Percentiles rank a stretch among this genome's conserved stretches.
These are phyloP conservation scores for Emydura subglobosa DNA, from an alignment of 2,113 vertebrate genomes.

Conservation along the genomic window DNA sequence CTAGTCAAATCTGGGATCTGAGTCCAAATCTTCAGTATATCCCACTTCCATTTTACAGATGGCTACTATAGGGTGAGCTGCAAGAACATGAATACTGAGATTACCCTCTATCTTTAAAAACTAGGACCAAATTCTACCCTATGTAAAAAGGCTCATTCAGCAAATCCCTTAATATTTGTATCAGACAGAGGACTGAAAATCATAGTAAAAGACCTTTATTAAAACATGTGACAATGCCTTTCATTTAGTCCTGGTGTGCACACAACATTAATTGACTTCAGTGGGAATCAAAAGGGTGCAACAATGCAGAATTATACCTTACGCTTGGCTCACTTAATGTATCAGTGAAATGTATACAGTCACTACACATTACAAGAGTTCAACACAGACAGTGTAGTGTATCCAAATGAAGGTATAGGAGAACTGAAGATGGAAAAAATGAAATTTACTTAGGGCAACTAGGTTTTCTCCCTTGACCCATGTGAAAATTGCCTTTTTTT, in stretches of 20 bases:
- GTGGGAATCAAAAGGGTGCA: not conserved
- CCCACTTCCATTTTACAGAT: not conserved
- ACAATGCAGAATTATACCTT: fast-evolving
- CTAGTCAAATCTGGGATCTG: not conserved
- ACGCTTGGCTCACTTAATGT: not conserved
- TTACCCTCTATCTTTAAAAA: not conserved
- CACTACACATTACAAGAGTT: not conserved
- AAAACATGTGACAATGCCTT: not conserved
- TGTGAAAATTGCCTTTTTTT: not conserved
- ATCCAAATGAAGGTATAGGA: not conserved
- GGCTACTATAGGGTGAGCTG: not conserved
- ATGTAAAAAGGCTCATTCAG: not conserved
- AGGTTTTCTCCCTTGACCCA: not conserved
- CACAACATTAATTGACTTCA: not conserved
- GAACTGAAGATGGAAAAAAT: not conserved
- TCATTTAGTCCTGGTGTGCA: not conserved
- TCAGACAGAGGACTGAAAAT: fast-evolving
- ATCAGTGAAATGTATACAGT: not conserved
- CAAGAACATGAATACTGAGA: not conserved
- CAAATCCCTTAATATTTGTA: not conserved
- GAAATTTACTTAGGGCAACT: not conserved
- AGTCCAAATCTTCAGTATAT: not conserved
- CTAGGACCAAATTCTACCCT: not conserved
- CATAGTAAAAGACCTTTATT: not conserved
- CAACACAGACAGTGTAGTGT: not conserved